Evolutionary conservation across 1,140 invertebrate genomes (phyloP), one percentile per base, ranked within the genome.

Genomic region (Anoplophora glabripennis): DNA sequence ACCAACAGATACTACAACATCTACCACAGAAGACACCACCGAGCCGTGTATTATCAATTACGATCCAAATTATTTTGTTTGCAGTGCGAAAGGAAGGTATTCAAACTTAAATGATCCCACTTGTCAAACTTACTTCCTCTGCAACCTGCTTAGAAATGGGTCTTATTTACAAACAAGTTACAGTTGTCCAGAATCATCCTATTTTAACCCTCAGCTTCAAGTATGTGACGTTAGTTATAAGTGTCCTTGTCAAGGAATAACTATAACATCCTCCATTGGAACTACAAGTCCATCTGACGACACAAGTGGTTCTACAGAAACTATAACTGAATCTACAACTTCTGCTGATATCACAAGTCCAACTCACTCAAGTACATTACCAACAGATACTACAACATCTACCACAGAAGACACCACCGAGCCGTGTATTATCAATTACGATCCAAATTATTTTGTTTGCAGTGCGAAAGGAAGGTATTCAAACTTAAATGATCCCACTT

Each of bases 41-140:
- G 45, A 47, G 10, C 7, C n/a, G 11, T 47, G 15, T 47, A n/a
- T 21, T n/a, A 9, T 18, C 15, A 47, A 47, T 10, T 7, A 47
- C n/a, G 21, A 47, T 18, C 21, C 21, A 4, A 18, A 47, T 9
- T 28, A 9, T 21, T 47, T 47, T 28, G 21, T n/a, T 11, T 47
- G 45, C 17, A 18, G 10, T 4, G 15, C 3, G 7, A 47, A 3
- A 18, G 45, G 45, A 17, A 47, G 45, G 21, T 47, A 18, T 47
- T 2, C 14, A 8, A 47, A 47, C 8, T 15, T 7, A 28, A 47
- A 47, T 18, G 45, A 47, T n/a, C 14, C 14, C n/a, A 17, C 14
- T 8, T 47, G 45, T 8, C 15, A 28, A 47, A 18, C 45, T n/a
- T 47, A 47, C 15, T 47, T 18, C n/a, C 17, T 47, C 7, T 47